Conservation (phyloP, 2,797 vertebrate species). For the Lagodon rhomboides region DNA sequence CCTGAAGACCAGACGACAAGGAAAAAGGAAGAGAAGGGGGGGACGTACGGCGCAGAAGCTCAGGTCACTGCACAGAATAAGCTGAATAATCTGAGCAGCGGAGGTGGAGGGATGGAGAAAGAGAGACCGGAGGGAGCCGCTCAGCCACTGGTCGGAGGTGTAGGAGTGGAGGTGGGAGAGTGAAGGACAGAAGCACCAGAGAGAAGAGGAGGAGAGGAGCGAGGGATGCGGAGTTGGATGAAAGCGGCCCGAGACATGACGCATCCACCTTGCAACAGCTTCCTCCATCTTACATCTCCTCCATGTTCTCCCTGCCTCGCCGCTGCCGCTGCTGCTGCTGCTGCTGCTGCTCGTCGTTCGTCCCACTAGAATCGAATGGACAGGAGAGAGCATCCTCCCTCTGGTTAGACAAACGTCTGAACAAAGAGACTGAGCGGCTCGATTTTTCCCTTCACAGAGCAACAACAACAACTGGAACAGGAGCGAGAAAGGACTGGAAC, state of each 20-base stretch:
- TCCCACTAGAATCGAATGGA: slow-evolving; percentile 37
- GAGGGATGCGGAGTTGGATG: slow-evolving; percentile 40
- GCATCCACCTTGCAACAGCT: slow-evolving; percentile 73
- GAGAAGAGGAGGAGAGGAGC: slow-evolving; percentile 36
- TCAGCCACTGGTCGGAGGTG: slow-evolving; percentile 38
- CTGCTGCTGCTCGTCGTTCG: slow-evolving; percentile 29
- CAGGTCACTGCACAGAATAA: slow-evolving; percentile 42
- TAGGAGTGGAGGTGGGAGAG: slow-evolving; percentile 41
- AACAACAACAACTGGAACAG: slow-evolving; percentile 19
- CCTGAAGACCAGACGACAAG: slow-evolving; percentile 53
- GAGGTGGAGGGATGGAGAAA: slow-evolving; percentile 63
- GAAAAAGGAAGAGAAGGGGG: slow-evolving; percentile 6
- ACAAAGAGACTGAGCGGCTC: slow-evolving; percentile 35
- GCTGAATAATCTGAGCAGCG: slow-evolving; percentile 31
- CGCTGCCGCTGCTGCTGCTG: not conserved
- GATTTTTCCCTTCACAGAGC: slow-evolving; percentile 26
- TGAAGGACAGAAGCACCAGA: slow-evolving; percentile 58
- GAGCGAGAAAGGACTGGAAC: slow-evolving; percentile 35
- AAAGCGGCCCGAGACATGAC: slow-evolving; percentile 63
- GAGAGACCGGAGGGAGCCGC: slow-evolving; percentile 41
- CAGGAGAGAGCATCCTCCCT: slow-evolving; percentile 43
- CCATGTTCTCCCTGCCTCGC: slow-evolving; percentile 63
- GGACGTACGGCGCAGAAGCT: slow-evolving; percentile 24
- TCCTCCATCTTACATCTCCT: slow-evolving; percentile 83
- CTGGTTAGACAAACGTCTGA: slow-evolving; percentile 36